Base-by-base conservation (phyloP, 2,797 vertebrate species). In the Thamnophis elegans region DNA sequence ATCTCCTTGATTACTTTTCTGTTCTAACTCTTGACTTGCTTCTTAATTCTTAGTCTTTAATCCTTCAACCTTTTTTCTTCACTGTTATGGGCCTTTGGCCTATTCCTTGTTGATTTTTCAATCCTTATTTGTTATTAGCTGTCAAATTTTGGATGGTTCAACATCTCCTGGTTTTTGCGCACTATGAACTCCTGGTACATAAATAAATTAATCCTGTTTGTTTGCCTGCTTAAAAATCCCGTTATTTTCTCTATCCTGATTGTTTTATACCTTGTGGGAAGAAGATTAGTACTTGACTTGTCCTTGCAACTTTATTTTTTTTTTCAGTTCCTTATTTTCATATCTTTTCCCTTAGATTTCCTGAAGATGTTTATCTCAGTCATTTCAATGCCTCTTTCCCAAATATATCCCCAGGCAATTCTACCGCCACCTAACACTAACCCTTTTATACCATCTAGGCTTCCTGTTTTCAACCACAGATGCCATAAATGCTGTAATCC, bases 401-500 rank as follows among this genome's bases (percentile, higher is more conserved):
- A 73, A 0, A 0, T n/a, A 42, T 32, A 62, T n/a, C 54, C 18
- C 32, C 47, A 26, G 47, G 56, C 25, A 54, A 42, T 56, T 14
- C 0, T 0, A 68, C 14, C 22, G 54, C 26, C 7, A 0, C 42
- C 85, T 73, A 73, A 73, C 16, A 3, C 65, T 73, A 73, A 36
- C 16, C n/a, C 65, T 73, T 36, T 73, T 73, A 73, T 73, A 73
- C 14, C 65, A 73, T 51, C 13, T 53, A 20, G 60, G 78, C 16
- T n/a, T 42, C 62, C 11, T 87, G 28, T 85, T 89, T 92, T 73
- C 0, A 9, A 93, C 95, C 94, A 87, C 97, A 98, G 97, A 97
- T 97, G 97, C 97, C 59, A 88, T 93, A 93, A 94, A 92, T 82
- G 92, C 93, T 89, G 90, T 85, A 94, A 94, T 95, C 94, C 96